phyloP scores from a whole-genome alignment of 2,888 invertebrate species.

The Epirrita christyi region DNA sequence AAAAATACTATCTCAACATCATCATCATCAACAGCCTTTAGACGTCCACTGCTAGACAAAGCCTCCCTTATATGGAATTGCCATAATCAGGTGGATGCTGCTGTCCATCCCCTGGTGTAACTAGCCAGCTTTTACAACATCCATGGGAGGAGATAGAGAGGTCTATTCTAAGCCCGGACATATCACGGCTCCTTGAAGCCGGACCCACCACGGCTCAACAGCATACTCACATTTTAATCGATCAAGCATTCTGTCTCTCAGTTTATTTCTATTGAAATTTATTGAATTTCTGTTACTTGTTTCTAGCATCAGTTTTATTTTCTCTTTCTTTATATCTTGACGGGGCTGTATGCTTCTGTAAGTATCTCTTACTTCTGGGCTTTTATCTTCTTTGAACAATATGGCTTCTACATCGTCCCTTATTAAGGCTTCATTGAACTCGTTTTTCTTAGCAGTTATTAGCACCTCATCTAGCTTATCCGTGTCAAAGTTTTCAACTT shows the following conservation, averaged over 20 bases:
- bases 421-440: constrained; percentile 53
- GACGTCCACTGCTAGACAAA: too few species aligned
- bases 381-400: constrained; percentile 45
- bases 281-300: constrained; percentile 56
- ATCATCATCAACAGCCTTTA: too few species aligned
- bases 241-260: constrained; percentile 88
- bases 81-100: too few species aligned
- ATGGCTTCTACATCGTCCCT: constrained; percentile 55
- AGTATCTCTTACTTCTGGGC: constrained; percentile 22
- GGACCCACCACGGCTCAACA: too few species aligned
- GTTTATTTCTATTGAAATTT: constrained; percentile 53
- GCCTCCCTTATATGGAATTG: too few species aligned
- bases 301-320: constrained; percentile 49
- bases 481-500: constrained; percentile 45
- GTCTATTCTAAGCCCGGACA: too few species aligned
- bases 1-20: too few species aligned
- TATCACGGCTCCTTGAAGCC: too few species aligned
- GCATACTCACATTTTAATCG: constrained; percentile 86
- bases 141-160: too few species aligned
- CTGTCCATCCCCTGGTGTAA: too few species aligned
- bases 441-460: constrained; percentile 61
- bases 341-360: constrained; percentile 18
- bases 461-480: constrained; percentile 61
- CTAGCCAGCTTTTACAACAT: too few species aligned
- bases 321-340: constrained; percentile 50